Percentiles rank a stretch among this genome's conserved stretches.
These are phyloP conservation scores for western clawed frog (Xenopus tropicalis) DNA, from an alignment of 2,113 vertebrate genomes.

Conservation along the genomic window UCB_Xtro_10.0 CM004445.2:79139501-79140000, in stretches of 20 bases:
- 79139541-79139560: no score
- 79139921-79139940: slow-evolving; percentile 64
- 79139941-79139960: slow-evolving; percentile 57
- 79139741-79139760: slow-evolving; percentile 69
- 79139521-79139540: no score
- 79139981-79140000: no score
- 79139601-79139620: no score
- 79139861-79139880: not conserved
- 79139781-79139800: slow-evolving; percentile 57
- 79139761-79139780: slow-evolving; percentile 60
- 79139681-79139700: slow-evolving; percentile 61
- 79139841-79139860: not conserved
- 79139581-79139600: no score
- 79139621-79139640: no score
- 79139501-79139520: no score
- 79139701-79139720: slow-evolving; percentile 10
- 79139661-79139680: slow-evolving; percentile 68
- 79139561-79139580: no score
- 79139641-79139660: slow-evolving; percentile 38
- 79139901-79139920: slow-evolving; percentile 74
- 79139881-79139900: slow-evolving; percentile 49
- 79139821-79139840: not conserved
- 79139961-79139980: no score
- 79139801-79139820: slow-evolving; percentile 31
- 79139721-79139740: slow-evolving; percentile 59